Conservation (phyloP, 2,888 invertebrate genomes). For the Serripes groenlandicus region DNA sequence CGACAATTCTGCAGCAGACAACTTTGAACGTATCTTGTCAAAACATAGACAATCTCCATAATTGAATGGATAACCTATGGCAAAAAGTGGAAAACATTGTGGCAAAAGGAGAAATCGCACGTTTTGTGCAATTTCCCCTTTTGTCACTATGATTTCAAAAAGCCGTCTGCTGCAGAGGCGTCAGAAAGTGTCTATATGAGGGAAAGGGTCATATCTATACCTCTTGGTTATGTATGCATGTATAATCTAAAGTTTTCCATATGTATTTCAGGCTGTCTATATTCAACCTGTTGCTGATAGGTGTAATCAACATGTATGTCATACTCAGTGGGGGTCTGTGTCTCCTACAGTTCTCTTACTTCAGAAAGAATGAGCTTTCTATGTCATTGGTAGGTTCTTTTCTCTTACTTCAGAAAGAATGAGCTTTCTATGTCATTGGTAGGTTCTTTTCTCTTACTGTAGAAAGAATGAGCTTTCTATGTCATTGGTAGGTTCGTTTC, state of each 20-base stretch:
- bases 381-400: constrained; percentile 71
- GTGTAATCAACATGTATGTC: constrained; percentile 77
- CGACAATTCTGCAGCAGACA: too few relatives aligned
- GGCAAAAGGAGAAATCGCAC: background rate
- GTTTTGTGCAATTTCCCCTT: background rate
- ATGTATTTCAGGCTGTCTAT: constrained; percentile 79
- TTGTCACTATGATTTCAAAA: background rate
- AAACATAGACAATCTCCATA: too few relatives aligned
- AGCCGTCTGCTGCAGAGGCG: too few relatives aligned
- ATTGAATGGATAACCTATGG: too few relatives aligned
- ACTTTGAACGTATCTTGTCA: too few relatives aligned
- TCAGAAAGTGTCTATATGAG: too few relatives aligned
- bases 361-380: constrained; percentile 77
- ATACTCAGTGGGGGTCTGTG: constrained; percentile 79
- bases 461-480: constrained; percentile 77
- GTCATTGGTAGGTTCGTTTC: constrained; percentile 68
- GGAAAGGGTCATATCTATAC: too few relatives aligned
- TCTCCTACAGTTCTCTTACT: constrained; percentile 78
- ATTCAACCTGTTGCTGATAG: constrained; percentile 77
- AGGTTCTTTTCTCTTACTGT: constrained; percentile 73
- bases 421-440: too few relatives aligned
- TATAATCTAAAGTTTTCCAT: too few relatives aligned
- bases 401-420: background rate
- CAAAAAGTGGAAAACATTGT: too few relatives aligned
- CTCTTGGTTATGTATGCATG: too few relatives aligned